A percentile compares a stretch with the other conserved stretches of the same genome.
These are phyloP conservation scores for Mercenaria mercenaria DNA, from an alignment of 1,140 invertebrate species.

Conservation along the genomic window DNA sequence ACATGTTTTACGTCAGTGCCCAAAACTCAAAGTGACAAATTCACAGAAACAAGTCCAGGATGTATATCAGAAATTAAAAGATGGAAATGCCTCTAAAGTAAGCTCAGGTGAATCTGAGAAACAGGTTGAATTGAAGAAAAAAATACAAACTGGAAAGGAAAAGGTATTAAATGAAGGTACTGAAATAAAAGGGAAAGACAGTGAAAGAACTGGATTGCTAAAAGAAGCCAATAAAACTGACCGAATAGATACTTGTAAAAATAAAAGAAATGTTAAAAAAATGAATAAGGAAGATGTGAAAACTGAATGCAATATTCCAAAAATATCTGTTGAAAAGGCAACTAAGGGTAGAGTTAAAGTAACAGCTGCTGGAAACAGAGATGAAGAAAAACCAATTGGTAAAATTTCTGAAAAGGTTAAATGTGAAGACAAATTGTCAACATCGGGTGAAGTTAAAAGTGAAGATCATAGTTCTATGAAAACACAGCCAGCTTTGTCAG, in stretches of 20 bases:
- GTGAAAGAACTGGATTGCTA: background rate
- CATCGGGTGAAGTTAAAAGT: background rate
- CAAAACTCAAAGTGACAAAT: conserved; percentile 45
- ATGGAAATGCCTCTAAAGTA: background rate
- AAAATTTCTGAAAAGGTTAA: background rate
- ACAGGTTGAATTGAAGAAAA: background rate
- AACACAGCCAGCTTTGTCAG: background rate
- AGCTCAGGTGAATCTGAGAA: background rate
- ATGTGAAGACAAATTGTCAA: background rate
- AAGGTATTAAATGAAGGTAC: background rate
- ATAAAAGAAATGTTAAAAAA: too few relatives aligned
- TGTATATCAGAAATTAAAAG: conserved; percentile 26
- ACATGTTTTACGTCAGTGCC: conserved; percentile 54
- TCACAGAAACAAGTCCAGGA: conserved; percentile 33
- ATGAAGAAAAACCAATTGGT: background rate
- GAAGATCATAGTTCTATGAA: background rate
- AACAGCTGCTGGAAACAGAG: too few relatives aligned
- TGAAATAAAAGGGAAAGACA: background rate
- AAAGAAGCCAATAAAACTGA: background rate
- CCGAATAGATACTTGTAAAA: background rate
- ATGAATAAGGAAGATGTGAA: background rate
- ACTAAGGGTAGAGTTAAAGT: background rate
- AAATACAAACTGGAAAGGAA: background rate
- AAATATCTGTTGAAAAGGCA: background rate
- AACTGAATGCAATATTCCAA: background rate